Base-by-base conservation (phyloP, 2,888 invertebrate species). In the Lasioglossum lativentre region DNA sequence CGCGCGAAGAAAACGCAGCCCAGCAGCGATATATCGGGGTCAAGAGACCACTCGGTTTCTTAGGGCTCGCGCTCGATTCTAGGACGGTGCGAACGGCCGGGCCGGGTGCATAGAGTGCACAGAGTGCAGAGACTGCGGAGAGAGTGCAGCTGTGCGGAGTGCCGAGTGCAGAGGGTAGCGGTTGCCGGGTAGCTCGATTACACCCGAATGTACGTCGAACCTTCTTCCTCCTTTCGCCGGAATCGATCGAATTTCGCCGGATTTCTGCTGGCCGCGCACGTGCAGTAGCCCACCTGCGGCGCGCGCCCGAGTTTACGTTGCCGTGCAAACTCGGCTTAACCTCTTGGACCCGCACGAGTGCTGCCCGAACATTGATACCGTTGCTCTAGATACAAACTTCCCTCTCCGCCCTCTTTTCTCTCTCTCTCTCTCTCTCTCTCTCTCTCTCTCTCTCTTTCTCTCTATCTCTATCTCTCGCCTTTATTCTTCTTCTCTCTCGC, bases 171-270 rank as follows among this genome's bases (percentile, higher is more conserved):
- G 56, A 56, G 56, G 56, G 56, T n/a, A 56, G 56, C 27, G 63
- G 63, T 27, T 30, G 30, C 16, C 63, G 63, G 34, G 70, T 71
- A 30, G 83, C 86, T 82, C 88, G 88, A 88, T 89, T 85, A 82
- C 88, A 86, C 30, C 78, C 84, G 78, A 79, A 72, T 80, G 86
- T 85, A 86, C 90, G 88, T 82, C 85, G 88, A 90, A 90, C 86
- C 91, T 88, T 85, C 91, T 88, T 85, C 86, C 79, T 80, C 82
- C 71, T 84, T 84, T 82, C 78, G 52, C 79, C 40, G 71, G 86
- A 90, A 90, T 90, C 89, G 90, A 90, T 90, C 90, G 89, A 90
- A 89, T 90, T 90, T 90, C 82, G 85, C 82, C 89, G 89, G 90
- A 90, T 90, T 90, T 90, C 86, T 90, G 85, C 80, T 79, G 47